These are phyloP conservation scores for Adelosebastes latens DNA, from an alignment of 2,797 vertebrate species.

Conservation along the genomic window DNA sequence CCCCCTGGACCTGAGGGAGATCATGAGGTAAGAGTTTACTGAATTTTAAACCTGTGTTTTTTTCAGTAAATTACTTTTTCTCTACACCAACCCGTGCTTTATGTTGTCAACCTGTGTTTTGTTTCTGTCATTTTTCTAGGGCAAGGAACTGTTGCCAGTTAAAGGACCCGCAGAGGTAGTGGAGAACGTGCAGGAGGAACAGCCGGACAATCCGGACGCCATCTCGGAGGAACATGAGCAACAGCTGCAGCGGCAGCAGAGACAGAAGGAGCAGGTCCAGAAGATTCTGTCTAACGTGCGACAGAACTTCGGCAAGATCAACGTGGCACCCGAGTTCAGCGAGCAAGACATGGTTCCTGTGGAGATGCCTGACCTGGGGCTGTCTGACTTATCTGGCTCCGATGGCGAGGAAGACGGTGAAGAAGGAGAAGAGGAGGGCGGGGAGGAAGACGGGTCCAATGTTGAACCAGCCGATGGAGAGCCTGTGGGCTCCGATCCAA, in stretches of 20 bases:
- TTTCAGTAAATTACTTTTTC: fast-evolving
- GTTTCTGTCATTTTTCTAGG: conserved; percentile 33
- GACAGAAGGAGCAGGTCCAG: conserved; percentile 77
- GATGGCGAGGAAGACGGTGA: conserved; percentile 76
- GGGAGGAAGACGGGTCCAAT: conserved; percentile 21
- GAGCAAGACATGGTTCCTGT: conserved; percentile 93
- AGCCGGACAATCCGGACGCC: conserved; percentile 39
- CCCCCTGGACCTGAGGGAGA: conserved; percentile 87
- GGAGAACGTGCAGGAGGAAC: conserved; percentile 52
- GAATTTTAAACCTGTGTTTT: background rate
- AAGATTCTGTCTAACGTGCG: conserved; percentile 87
- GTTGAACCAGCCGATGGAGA: conserved; percentile 41
- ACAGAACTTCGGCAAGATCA: conserved; percentile 97
- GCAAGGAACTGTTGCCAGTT: conserved; percentile 38
- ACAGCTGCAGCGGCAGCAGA: conserved; percentile 43
- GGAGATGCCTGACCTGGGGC: conserved; percentile 87
- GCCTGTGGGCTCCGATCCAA: background rate
- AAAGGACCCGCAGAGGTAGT: conserved; percentile 32
- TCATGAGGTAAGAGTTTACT: conserved; percentile 78
- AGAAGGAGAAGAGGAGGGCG: conserved; percentile 35
- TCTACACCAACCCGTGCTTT: background rate
- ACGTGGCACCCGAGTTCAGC: conserved; percentile 91
- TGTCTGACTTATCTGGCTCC: conserved; percentile 75
- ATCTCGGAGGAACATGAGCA: conserved; percentile 45
- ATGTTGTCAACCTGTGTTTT: background rate